Conservation (phyloP, 2,797 vertebrate genomes). For the Sebastes matsubarae region DNA sequence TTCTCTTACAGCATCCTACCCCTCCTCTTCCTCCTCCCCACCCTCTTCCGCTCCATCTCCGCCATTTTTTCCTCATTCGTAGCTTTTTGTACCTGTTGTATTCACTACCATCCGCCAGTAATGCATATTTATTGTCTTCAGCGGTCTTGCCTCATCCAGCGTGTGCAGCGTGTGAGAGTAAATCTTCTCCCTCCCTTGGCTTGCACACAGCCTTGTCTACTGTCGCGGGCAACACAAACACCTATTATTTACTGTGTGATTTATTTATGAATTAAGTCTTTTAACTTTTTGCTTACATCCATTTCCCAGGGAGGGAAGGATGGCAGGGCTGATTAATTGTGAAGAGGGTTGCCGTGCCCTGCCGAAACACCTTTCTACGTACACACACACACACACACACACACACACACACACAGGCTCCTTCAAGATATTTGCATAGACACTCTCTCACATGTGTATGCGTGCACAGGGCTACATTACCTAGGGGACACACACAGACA, state of each 20-base stretch:
- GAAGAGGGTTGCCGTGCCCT: slow-evolving; percentile 32
- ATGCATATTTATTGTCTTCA: slow-evolving; percentile 71
- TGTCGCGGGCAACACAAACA: slow-evolving; percentile 68
- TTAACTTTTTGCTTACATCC: slow-evolving; percentile 80
- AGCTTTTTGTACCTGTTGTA: slow-evolving; percentile 42
- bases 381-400: neutral
- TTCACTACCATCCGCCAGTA: slow-evolving; percentile 41
- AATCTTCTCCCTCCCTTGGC: slow-evolving; percentile 52
- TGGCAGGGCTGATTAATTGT: slow-evolving; percentile 76
- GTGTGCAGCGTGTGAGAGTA: slow-evolving; percentile 52
- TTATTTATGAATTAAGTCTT: slow-evolving; percentile 84
- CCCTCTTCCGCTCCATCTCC: neutral
- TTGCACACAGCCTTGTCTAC: slow-evolving; percentile 49
- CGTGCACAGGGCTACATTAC: slow-evolving; percentile 16
- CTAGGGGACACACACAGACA: slow-evolving; percentile 16
- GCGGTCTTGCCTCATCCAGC: slow-evolving; percentile 45
- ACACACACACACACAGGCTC: neutral
- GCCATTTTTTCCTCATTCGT: slow-evolving; percentile 15
- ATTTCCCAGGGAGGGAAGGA: slow-evolving; percentile 67
- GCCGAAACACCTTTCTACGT: neutral
- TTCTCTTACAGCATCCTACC: neutral
- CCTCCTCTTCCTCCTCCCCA: neutral
- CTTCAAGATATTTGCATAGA: slow-evolving; percentile 40
- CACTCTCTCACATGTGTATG: slow-evolving; percentile 11
- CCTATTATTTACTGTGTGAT: slow-evolving; percentile 75